Evolutionary conservation across 2,888 invertebrate species (phyloP), one percentile per base, ranked within the genome.

Genomic region (Athalia rosae): DNA sequence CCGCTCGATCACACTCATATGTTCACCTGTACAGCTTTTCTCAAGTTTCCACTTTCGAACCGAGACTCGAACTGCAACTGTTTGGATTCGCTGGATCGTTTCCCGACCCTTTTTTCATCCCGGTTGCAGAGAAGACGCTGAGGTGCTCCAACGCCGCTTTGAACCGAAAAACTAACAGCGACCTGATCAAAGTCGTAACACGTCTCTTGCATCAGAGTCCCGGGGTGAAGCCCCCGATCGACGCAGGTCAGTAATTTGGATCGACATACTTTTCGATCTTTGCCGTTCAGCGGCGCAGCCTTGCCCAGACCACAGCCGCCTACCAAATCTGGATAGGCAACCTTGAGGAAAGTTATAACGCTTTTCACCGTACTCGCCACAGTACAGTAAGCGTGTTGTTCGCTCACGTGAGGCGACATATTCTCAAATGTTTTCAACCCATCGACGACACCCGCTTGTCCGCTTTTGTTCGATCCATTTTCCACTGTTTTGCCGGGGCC

Each of bases 31-130:
- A 95, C 94, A 28, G 92, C 96, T 92, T 95, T 95, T 78, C 96
- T 91, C 47, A 97, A 91, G 90, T 97, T 97, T 41, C 97, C 97
- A 83, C 95, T 94, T 88, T 97, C 97, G 90, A 97, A 97, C 85
- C 96, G 92, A 4, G 96, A 95, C 87, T 97, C 96, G 88, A 97
- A 97, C 76, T 91, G 90, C 62, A 96, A 90, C 83, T 91, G 89
- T 80, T 90, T 91, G 0, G 90, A 82, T 85, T 88, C 87, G 50
- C 76, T 76, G 58, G 53, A 76, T 0, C 80, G 82, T 41, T 83
- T 85, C 4, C 87, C 85, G 7, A 85, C 79, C 45, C 83, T 82
- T 15, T 78, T 82, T 81, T 87, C 86, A 77, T 89, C 89, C 79
- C 83, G 84, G 76, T 89, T 89, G 66, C 78, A 82, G 4, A 88